These are phyloP conservation scores for Drosophila sulfurigaster DNA, from an alignment of 1,140 invertebrate genomes.

Conservation along the genomic window DNA sequence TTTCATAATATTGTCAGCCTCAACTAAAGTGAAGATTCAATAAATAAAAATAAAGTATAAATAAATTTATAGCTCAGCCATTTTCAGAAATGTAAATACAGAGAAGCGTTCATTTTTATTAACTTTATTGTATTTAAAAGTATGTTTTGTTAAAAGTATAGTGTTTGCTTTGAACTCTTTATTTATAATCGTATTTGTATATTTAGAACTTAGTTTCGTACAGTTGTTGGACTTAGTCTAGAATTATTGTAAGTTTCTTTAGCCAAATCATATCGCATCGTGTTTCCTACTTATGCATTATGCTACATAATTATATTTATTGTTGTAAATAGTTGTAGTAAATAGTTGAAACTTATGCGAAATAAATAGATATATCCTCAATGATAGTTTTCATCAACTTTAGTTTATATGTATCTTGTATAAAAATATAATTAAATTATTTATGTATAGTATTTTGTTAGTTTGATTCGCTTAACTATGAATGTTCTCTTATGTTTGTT, in stretches of 20 bases:
- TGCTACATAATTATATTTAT: conserved; percentile 17
- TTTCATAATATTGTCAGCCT: too few species aligned
- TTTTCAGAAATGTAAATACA: too few species aligned
- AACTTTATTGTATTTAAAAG: neutral
- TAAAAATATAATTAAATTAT: conserved; percentile 55
- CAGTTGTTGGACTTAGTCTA: conserved; percentile 45
- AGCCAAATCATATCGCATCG: conserved; percentile 51
- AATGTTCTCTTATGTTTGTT: conserved; percentile 35
- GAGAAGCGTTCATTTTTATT: neutral
- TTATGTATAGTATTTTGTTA: conserved; percentile 44
- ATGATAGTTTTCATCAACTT: neutral
- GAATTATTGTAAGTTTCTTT: conserved; percentile 65
- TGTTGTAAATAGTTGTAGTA: conserved; percentile 42
- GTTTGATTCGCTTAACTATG: conserved; percentile 55
- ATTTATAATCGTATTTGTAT: conserved; percentile 39
- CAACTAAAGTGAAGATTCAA: too few species aligned
- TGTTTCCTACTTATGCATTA: conserved; percentile 20
- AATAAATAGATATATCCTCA: conserved; percentile 10
- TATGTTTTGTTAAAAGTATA: neutral
- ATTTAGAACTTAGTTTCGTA: conserved; percentile 47
- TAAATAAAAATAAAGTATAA: too few species aligned
- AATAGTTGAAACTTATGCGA: conserved; percentile 24
- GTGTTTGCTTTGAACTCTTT: conserved; percentile 62
- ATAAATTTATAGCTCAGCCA: too few species aligned
- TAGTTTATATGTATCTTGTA: conserved; percentile 20